Base-by-base conservation (phyloP, 1,140 invertebrate genomes). In the Adoxophyes honmai region DNA sequence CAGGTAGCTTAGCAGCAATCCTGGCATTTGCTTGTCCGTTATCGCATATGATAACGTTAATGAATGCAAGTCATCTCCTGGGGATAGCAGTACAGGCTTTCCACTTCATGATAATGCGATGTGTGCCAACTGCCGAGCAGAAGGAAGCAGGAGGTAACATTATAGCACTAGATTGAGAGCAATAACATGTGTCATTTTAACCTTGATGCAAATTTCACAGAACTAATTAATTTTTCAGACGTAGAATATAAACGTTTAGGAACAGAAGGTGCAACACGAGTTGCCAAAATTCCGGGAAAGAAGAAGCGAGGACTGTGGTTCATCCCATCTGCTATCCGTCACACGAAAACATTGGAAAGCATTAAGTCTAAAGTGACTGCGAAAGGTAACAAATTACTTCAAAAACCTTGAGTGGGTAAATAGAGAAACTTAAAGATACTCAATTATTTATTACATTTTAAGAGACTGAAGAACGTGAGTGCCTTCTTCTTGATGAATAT, bases 21-120 rank as follows among this genome's bases (percentile, higher is more conserved):
- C 68, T 94, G 56, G 92, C 93, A 1, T 93, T 93, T 67, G 92
- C 92, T 9, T 93, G 92, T 72, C 93, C 92, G 0, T 61, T 94
- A 60, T 79, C 85, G 1, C 89, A 89, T 56, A 85, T 90, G 81
- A 88, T 90, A 62, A 89, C 86, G 11, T 59, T 90, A 38, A 88
- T 89, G 76, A 88, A 89, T 51, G 89, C 82, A 3, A 89, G 89
- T 52, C 89, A 89, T 62, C 70, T 90, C 54, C 64, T 90, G 16
- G 80, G 86, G 8, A 86, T 89, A 61, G 68, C 77, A 2, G 80
- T 90, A 48, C 83, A 90, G 63, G 81, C 88, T 3, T 83, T 82
- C 8, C 80, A 85, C 53, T 86, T 86, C 34, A 86, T 84, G 10
- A 74, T 89, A 16, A 81, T 90, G 75, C 70, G 84, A 34, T 88